phyloP scores from a whole-genome alignment of 2,113 vertebrate genomes.

The Mesitornis unicolor region DNA sequence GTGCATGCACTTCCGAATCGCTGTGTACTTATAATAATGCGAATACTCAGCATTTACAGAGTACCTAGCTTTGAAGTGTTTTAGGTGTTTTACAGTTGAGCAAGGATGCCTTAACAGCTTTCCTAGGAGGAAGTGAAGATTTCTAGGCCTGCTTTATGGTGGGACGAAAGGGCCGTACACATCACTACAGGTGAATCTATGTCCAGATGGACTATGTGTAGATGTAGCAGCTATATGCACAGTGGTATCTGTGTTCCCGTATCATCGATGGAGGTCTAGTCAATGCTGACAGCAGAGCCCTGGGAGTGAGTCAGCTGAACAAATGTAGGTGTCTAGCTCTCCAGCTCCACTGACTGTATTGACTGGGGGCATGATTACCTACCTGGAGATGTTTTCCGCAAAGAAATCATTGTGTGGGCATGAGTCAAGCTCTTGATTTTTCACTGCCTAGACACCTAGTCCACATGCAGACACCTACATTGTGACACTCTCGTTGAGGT shows the following conservation, averaged over 20 bases:
- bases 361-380: not conserved
- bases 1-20: not conserved
- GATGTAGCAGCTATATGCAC: not conserved
- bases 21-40: not conserved
- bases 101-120: not conserved
- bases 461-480: constrained; percentile 22
- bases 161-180: rapidly evolving
- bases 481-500: not conserved
- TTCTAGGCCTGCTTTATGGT: not conserved
- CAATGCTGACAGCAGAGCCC: not conserved
- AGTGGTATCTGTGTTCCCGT: not conserved
- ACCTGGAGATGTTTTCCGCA: not conserved
- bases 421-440: constrained; percentile 38
- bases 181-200: not conserved
- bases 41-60: not conserved
- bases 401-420: constrained; percentile 26
- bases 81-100: not conserved
- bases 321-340: constrained; percentile 37
- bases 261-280: not conserved
- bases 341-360: constrained; percentile 10
- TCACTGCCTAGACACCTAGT: constrained; percentile 47
- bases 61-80: not conserved
- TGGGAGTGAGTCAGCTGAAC: not conserved
- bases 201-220: not conserved
- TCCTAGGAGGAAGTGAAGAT: not conserved